Percentiles rank a stretch among this genome's conserved stretches.
phyloP scores from a whole-genome alignment of 2,797 vertebrate species.

The Cyclura pinguis region DNA sequence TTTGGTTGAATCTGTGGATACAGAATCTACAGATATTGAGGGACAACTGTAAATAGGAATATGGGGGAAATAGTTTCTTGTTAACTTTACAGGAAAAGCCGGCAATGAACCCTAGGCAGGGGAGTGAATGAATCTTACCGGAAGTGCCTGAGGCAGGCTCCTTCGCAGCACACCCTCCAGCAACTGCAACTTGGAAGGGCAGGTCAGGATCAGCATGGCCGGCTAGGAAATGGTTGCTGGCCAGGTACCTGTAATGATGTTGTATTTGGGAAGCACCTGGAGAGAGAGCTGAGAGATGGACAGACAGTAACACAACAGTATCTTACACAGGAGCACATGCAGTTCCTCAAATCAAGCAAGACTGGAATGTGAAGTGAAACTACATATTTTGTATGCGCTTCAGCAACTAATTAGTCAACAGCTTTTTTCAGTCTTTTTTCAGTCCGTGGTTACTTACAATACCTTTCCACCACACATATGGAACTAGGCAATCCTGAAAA shows the following conservation, averaged over 20 bases:
- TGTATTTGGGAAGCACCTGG: neutral
- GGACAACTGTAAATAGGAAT: too few species aligned
- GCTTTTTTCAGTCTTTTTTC: neutral
- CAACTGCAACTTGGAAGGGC: slow-evolving; percentile 39
- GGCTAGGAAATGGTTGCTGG: rapidly evolving
- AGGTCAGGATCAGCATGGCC: slow-evolving; percentile 42
- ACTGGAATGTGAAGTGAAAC: neutral
- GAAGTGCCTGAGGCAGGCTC: slow-evolving; percentile 31
- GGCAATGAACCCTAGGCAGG: neutral
- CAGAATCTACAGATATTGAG: too few species aligned
- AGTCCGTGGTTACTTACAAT: neutral
- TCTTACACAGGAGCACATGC: neutral
- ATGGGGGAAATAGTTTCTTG: too few species aligned
- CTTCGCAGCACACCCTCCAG: neutral
- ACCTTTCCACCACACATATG: neutral
- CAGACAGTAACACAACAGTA: neutral
- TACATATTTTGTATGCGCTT: neutral
- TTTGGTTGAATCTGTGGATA: too few species aligned
- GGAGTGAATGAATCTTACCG: slow-evolving; percentile 18
- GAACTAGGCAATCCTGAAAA: neutral
- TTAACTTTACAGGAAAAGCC: neutral
- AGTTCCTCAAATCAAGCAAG: neutral
- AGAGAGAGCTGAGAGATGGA: neutral
- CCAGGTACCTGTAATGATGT: neutral
- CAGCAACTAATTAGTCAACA: neutral